phyloP scores from a whole-genome alignment of 1,140 invertebrate genomes.

The Leptinotarsa defecta region DNA sequence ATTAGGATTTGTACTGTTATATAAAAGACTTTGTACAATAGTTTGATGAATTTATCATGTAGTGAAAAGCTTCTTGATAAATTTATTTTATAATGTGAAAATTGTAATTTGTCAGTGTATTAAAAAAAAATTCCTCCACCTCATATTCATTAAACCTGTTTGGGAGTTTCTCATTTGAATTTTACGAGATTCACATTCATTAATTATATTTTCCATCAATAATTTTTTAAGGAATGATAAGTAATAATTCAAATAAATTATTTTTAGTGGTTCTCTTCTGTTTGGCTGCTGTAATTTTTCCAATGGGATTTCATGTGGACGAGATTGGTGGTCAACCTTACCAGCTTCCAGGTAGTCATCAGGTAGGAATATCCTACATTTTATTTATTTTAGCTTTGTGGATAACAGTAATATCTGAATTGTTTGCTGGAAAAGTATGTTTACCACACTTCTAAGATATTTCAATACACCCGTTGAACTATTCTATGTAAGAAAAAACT shows the following conservation, averaged over 20 bases:
- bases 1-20: no score
- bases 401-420: conserved; percentile 94
- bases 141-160: no score
- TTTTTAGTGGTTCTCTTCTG: conserved; percentile 93
- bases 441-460: conserved; percentile 83
- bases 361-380: conserved; percentile 95
- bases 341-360: conserved; percentile 92
- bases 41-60: no score
- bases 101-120: no score
- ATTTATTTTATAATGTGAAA: no score
- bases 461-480: neutral
- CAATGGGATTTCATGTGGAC: conserved; percentile 93
- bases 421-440: conserved; percentile 98
- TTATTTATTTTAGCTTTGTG: conserved; percentile 92
- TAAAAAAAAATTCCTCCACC: no score
- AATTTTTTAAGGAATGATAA: no score
- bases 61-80: no score
- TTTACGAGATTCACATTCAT: no score
- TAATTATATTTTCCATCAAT: no score
- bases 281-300: conserved; percentile 92
- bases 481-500: neutral
- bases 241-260: neutral
- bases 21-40: no score
- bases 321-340: conserved; percentile 95
- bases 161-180: no score